Conservation (phyloP, 1,140 invertebrate species). For the Zaprionus inermis region DNA sequence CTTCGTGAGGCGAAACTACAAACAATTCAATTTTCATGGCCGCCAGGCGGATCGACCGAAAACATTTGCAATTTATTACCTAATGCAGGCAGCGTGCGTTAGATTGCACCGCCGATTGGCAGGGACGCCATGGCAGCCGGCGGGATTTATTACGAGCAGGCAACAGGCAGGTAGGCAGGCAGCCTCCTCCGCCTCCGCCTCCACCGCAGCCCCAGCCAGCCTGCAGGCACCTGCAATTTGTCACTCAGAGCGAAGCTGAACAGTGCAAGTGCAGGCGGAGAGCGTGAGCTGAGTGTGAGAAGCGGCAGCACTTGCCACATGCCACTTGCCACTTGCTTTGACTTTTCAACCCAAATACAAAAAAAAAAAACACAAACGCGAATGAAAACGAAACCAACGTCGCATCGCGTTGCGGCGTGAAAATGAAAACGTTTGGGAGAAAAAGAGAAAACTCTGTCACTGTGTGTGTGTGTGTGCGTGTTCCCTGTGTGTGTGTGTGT, state of each 20-base stretch:
- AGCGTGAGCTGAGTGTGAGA: conserved; percentile 54
- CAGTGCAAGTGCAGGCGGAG: background rate
- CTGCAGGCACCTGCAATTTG: conserved; percentile 61
- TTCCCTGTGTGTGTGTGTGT: conserved; percentile 39
- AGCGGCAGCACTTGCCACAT: conserved; percentile 49
- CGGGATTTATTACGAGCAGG: conserved; percentile 38
- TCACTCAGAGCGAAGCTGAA: conserved; percentile 47
- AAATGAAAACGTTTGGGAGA: conserved; percentile 68
- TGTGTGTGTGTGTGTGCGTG: conserved; percentile 30
- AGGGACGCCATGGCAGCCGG: conserved; percentile 20
- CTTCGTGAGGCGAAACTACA: conserved; percentile 68
- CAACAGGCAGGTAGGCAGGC: background rate
- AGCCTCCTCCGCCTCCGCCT: background rate
- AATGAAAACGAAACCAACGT: conserved; percentile 68
- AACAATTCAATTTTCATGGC: conserved; percentile 79
- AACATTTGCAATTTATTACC: conserved; percentile 74
- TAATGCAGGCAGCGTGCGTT: conserved; percentile 78
- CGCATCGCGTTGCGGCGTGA: conserved; percentile 40
- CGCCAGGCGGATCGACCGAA: conserved; percentile 56
- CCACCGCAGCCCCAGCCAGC: background rate
- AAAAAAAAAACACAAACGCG: conserved; percentile 26
- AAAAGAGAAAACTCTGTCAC: conserved; percentile 71
- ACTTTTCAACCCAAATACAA: conserved; percentile 69
- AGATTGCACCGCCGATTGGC: conserved; percentile 66
- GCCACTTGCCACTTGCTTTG: conserved; percentile 64